phyloP scores from a whole-genome alignment of 2,797 vertebrate species.

The Chaetophractus vellerosus region DNA sequence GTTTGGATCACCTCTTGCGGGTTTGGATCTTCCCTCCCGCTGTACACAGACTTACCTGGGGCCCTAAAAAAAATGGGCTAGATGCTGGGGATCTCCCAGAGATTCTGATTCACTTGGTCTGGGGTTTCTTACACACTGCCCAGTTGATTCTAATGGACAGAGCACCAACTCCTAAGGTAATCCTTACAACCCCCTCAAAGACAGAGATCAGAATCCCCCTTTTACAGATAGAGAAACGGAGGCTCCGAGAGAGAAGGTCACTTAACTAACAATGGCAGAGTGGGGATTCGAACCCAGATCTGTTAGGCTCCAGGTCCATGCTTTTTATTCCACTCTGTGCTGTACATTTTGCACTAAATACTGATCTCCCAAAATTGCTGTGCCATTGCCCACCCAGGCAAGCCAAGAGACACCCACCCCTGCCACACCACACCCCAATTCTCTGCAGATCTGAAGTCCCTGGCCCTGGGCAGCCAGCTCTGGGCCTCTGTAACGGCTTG shows the following conservation, averaged over 20 bases:
- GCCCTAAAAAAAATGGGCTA: not conserved
- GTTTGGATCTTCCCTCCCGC: not conserved
- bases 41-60: not conserved
- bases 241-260: not conserved
- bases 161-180: not conserved
- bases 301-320: not conserved
- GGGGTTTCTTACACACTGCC: not conserved
- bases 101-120: not conserved
- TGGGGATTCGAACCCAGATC: not conserved
- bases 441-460: not conserved
- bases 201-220: not conserved
- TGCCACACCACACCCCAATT: not conserved
- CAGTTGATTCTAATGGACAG: not conserved
- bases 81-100: not conserved
- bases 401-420: not conserved
- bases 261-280: not conserved
- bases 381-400: not conserved
- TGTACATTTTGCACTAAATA: not conserved
- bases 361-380: not conserved
- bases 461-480: not conserved
- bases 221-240: conserved; percentile 6
- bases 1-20: not conserved
- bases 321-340: not conserved
- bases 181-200: not conserved
- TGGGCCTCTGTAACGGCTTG: not conserved